Evolutionary conservation across 2,888 invertebrate genomes (phyloP), one percentile per base, ranked within the genome.

Genomic region (Lucinisca nassula): DNA sequence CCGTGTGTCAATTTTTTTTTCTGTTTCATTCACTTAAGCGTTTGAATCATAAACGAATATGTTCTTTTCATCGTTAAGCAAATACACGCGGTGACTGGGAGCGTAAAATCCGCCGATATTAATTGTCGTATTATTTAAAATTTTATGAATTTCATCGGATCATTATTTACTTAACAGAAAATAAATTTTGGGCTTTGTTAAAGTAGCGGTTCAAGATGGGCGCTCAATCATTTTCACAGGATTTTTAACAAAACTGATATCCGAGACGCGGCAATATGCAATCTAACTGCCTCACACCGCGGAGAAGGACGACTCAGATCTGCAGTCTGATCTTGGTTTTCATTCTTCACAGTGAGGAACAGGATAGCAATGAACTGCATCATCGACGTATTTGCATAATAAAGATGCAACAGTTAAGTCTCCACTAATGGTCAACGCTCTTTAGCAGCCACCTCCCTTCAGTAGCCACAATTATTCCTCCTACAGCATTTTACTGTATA

Each of bases 1-100:
- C 58, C 58, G 58, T 58, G 58, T 58, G 58, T 58, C 58, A 58
- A 58, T 58, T 58, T 58, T 58, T 58, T 27, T 58, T 58, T 58
- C 58, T 27, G 27, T 58, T 58, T 58, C 4, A 58, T 58, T 58
- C 58, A 58, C 58, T 58, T 58, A 58, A 27, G 27, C 58, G 58
- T 58, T 58, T 58, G 58, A 58, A 27, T 58, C 58, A 58, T 58
- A 58, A 58, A n/a, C 58, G 58, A 58, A 58, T 58, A 58, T 58
- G 67, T 67, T 67, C 67, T 67, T 67, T 67, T 67, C 67, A 35
- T 67, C 4, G 35, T 35, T 67, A 67, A 67, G 67, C 24, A 67
- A 67, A 67, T 67, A 67, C 21, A 67, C n/a, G 67, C 35, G 67
- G 35, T 67, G 67, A 67, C 24, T 67, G 32, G 32, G 17, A 21